Evolutionary conservation across 1,140 invertebrate genomes (phyloP).

Genomic region (Archegozetes longisetosus): DNA sequence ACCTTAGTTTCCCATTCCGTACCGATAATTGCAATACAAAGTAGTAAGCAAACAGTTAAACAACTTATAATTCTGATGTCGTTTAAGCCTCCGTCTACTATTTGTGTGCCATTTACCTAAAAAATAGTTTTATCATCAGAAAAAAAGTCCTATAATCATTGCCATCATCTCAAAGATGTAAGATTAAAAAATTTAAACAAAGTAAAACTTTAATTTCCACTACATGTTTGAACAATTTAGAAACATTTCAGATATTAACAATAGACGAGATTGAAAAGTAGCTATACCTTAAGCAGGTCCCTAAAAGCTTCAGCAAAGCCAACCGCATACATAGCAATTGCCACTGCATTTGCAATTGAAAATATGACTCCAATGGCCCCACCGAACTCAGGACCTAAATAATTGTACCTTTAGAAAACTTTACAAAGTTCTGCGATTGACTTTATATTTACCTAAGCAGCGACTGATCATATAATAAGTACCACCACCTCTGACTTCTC

Average conservation of each 20-base stretch:
- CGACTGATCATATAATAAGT: constrained; percentile 94
- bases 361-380: constrained; percentile 86
- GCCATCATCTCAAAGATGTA: too few relatives aligned
- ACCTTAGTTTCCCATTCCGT: constrained; percentile 41
- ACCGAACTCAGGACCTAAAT: constrained; percentile 43
- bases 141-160: too few relatives aligned
- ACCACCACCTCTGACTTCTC: constrained; percentile 95
- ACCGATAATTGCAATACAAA: constrained; percentile 68
- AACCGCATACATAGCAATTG: constrained; percentile 94
- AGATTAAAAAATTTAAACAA: too few relatives aligned
- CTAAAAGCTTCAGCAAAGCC: constrained; percentile 84
- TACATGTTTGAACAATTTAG: neutral
- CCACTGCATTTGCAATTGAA: constrained; percentile 88
- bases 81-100: constrained; percentile 31
- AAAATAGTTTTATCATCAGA: too few relatives aligned
- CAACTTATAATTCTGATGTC: constrained; percentile 42
- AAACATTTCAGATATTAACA: neutral
- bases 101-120: neutral
- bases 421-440: neutral
- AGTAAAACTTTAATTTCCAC: too few relatives aligned
- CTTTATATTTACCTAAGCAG: constrained; percentile 52
- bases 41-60: constrained; percentile 39
- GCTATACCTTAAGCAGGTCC: constrained; percentile 22
- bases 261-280: neutral
- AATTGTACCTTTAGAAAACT: neutral